These are phyloP conservation scores for Centropus unirufus DNA, from an alignment of 2,113 vertebrate genomes.

Conservation along the genomic window DNA sequence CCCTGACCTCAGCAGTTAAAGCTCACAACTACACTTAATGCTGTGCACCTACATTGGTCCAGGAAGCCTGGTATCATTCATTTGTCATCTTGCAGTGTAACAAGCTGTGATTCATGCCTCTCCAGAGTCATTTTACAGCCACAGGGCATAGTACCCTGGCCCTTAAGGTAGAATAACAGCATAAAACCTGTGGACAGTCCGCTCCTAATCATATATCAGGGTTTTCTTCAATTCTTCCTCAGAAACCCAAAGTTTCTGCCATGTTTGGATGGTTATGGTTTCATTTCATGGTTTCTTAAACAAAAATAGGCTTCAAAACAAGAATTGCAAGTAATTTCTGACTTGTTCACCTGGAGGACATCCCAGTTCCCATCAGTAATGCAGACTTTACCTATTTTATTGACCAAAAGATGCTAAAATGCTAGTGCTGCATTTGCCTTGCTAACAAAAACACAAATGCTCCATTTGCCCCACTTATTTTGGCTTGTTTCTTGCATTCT, in stretches of 20 bases:
- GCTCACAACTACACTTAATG: not conserved
- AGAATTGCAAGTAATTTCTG: not conserved
- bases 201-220: not conserved
- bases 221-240: not conserved
- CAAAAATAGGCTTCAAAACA: not conserved
- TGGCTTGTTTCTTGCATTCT: not conserved
- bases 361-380: not conserved
- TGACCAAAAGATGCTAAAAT: not conserved
- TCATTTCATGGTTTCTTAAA: not conserved
- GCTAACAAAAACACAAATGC: not conserved
- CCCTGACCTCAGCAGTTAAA: not conserved
- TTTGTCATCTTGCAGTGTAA: not conserved
- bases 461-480: not conserved
- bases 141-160: not conserved
- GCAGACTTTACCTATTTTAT: not conserved
- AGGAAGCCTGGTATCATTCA: not conserved
- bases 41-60: not conserved
- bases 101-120: not conserved
- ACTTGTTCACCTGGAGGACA: not conserved
- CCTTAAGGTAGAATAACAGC: not conserved
- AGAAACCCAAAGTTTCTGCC: not conserved
- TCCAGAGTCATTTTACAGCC: not conserved
- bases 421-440: not conserved
- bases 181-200: not conserved
- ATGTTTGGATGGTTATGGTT: not conserved